Evolutionary conservation across 1,140 invertebrate genomes (phyloP), one percentile per base, ranked within the genome.

Genomic region (Drosophila carrolli): DNA sequence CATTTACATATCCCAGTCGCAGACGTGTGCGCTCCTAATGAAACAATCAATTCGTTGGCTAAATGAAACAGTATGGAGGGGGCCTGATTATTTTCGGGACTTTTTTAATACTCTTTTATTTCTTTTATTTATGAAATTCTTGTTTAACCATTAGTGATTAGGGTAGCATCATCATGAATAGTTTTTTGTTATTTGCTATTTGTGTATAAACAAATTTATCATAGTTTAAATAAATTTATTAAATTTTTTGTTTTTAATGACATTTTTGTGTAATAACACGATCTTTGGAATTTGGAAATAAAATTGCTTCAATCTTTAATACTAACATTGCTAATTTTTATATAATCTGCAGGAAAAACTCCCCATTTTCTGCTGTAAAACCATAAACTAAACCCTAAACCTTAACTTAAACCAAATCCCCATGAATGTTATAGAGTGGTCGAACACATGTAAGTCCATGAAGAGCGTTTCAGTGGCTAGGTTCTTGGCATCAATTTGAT

Each of bases 31-130:
- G 58, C 46, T 27, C 59, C 59, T 84, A 89, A 84, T 77, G 62
- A 89, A 89, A 89, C 62, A 89, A 89, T 84, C 84, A 83, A 65
- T 59, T 44, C 11, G 62, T 48, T 81, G 56, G 57, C 35, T 16
- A 68, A 60, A 43, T 4, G 4, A 5, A 47, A n/a, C 1, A 2
- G 11, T 38, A 47, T 37, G 4, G 16, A 16, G 13, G 0, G 27
- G 0, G 1, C 1, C 3, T 14, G 14, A 13, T n/a, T 35, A 16
- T 41, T 47, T 54, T 8, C 1, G 1, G 16, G 67, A 59, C 53
- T 23, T 11, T n/a, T n/a, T 8, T 4, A 0, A 72, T 72, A 81
- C 78, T 1, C 78, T 75, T 40, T 14, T 16, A 5, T 47, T 13
- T 47, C 0, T 5, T 23, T 5, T 10, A 4, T 5, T 23, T n/a